Evolutionary conservation across 2,113 vertebrate species (phyloP), one percentile per base, ranked within the genome.

Genomic region (Proteles cristata): DNA sequence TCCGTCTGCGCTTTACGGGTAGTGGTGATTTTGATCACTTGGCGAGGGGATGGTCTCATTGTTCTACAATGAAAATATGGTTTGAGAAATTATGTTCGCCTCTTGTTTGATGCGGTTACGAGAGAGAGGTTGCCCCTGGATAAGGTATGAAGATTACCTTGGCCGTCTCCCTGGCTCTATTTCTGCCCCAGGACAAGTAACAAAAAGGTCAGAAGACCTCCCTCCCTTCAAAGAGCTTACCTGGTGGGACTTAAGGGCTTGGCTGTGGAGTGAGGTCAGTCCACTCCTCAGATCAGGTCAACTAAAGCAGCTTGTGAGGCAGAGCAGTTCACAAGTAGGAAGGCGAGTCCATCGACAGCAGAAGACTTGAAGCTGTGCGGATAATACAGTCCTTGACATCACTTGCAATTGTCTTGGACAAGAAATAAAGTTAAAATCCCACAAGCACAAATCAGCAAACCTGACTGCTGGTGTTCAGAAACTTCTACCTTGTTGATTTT

Each of bases 361-460:
- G 69, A 94, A 77, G 74, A 33, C 35, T 79, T 43, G 61, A 33
- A 73, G 65, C 21, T 43, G 15, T 14, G 5, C 33, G 96, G 58
- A 61, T 55, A 16, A 33, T 26, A 71, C 15, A 58, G n/a, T 55
- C 11, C 1, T 28, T 68, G 48, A 61, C 73, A 7, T 74, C n/a
- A 23, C 55, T 96, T 68, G 86, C 10, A 90, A 87, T 39, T 79
- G 33, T 33, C 45, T 73, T 87, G 73, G 21, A 50, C 35, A 89
- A 28, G 66, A 50, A 84, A 88, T 45, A 50, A 61, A 85, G 39
- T 73, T 93, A 88, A 97, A 97, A 39, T 66, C 63, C 74, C n/a
- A n/a, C 50, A 48, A 4, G 11, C 10, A 33, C 43, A 90, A 28
- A 79, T 33, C 71, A 82, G 61, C 66, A 83, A 92, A 65, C 2